Evolutionary conservation across 2,113 vertebrate genomes (phyloP).

Genomic region (Saguinus midas): DNA sequence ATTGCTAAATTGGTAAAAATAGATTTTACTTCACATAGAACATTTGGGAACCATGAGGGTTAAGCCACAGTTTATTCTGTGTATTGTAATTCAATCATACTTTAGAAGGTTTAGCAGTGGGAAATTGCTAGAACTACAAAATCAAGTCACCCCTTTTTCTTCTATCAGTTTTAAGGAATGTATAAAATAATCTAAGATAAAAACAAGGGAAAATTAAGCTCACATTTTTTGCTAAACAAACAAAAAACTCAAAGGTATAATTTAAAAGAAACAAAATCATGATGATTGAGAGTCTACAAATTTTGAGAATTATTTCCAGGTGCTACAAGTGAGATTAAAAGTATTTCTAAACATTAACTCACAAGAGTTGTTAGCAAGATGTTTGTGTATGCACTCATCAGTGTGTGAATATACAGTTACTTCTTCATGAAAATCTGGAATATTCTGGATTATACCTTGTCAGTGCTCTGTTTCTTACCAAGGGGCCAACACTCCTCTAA

Average conservation of each 20-base stretch:
- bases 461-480: background rate
- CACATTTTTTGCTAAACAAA: slow-evolving; percentile 45
- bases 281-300: slow-evolving; percentile 31
- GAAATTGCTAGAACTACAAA: slow-evolving; percentile 38
- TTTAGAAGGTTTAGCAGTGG: slow-evolving; percentile 31
- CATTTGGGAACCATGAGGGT: background rate
- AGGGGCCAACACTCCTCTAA: background rate
- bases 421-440: background rate
- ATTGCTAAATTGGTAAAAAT: slow-evolving; percentile 48
- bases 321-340: slow-evolving; percentile 59
- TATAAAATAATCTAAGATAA: slow-evolving; percentile 55
- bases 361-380: background rate
- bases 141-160: background rate
- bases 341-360: slow-evolving; percentile 23
- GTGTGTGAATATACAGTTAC: background rate
- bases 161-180: slow-evolving; percentile 38
- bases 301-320: slow-evolving; percentile 61
- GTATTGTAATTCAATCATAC: background rate
- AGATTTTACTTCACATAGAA: background rate
- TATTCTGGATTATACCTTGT: background rate
- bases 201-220: slow-evolving; percentile 42
- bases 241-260: slow-evolving; percentile 18
- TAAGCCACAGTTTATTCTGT: background rate
- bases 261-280: slow-evolving; percentile 61
- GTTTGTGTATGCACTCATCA: background rate